A percentile compares a stretch with the other conserved stretches of the same genome.
phyloP scores from a whole-genome alignment of 2,113 vertebrate genomes.

The Chloroceryle aenea region DNA sequence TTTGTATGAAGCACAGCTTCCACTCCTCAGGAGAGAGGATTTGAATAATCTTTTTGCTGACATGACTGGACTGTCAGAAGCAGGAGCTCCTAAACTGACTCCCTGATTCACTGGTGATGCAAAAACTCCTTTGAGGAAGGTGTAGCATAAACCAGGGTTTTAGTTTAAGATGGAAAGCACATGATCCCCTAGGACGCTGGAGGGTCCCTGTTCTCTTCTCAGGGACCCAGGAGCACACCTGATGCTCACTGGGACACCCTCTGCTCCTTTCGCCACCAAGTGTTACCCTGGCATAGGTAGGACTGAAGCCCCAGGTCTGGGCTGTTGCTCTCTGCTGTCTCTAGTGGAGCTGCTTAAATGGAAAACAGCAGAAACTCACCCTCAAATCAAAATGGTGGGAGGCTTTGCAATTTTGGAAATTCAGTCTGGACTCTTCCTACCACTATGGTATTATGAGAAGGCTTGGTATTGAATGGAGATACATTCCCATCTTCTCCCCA shows the following conservation, averaged over 20 bases:
- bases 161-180: not conserved
- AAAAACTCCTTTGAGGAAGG: not conserved
- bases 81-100: not conserved
- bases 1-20: not conserved
- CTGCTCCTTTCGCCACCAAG: not conserved
- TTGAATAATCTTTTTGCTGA: constrained; percentile 3
- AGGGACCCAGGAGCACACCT: not conserved
- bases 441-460: rapidly evolving
- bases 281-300: not conserved
- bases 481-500: not conserved
- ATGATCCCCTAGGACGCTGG: not conserved
- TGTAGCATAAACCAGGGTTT: not conserved
- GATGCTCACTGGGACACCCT: not conserved
- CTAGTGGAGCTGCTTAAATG: not conserved
- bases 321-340: not conserved
- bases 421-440: not conserved
- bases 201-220: not conserved
- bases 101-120: not conserved
- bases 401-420: not conserved
- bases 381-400: not conserved
- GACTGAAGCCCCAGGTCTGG: not conserved
- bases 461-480: not conserved
- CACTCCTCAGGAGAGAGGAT: not conserved
- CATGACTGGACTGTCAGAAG: not conserved
- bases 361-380: not conserved